A percentile compares a stretch with the other conserved stretches of the same genome.
Conservation (phyloP, 2,888 invertebrate genomes). For the Andrena bicolor region DNA sequence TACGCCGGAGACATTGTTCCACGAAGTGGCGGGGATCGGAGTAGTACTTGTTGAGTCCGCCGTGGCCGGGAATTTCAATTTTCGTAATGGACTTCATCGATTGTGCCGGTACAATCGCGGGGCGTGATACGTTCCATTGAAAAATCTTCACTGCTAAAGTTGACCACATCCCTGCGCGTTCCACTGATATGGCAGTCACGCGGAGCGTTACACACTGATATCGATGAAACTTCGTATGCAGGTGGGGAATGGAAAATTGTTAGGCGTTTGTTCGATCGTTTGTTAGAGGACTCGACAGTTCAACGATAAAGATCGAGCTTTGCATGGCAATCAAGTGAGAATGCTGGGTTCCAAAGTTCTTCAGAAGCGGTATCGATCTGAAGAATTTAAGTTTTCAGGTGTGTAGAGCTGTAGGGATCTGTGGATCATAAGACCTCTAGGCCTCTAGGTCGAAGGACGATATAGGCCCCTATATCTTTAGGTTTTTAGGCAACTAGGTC, state of each 20-base stretch:
- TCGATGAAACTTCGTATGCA: neutral
- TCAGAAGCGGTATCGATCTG: no score
- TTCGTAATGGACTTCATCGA: conserved; percentile 65
- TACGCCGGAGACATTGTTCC: conserved; percentile 31
- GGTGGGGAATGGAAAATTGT: neutral
- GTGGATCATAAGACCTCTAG: no score
- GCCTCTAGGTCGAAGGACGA: no score
- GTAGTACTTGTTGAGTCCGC: conserved; percentile 66
- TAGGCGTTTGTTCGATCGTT: no score
- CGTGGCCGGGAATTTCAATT: conserved; percentile 59
- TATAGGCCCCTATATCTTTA: no score
- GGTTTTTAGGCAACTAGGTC: no score
- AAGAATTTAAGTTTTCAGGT: no score
- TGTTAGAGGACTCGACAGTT: no score
- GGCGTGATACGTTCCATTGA: conserved; percentile 33
- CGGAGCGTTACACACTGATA: neutral
- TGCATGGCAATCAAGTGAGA: no score
- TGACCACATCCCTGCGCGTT: conserved; percentile 15
- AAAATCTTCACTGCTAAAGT: conserved; percentile 28
- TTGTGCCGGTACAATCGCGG: conserved; percentile 20
- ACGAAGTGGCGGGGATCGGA: conserved; percentile 22
- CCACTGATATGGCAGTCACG: neutral
- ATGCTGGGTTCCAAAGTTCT: no score
- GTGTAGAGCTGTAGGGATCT: no score
- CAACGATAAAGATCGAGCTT: no score